Evolutionary conservation across 2,113 vertebrate species (phyloP), one percentile per base, ranked within the genome.

Genomic region (Pithys albifrons): DNA sequence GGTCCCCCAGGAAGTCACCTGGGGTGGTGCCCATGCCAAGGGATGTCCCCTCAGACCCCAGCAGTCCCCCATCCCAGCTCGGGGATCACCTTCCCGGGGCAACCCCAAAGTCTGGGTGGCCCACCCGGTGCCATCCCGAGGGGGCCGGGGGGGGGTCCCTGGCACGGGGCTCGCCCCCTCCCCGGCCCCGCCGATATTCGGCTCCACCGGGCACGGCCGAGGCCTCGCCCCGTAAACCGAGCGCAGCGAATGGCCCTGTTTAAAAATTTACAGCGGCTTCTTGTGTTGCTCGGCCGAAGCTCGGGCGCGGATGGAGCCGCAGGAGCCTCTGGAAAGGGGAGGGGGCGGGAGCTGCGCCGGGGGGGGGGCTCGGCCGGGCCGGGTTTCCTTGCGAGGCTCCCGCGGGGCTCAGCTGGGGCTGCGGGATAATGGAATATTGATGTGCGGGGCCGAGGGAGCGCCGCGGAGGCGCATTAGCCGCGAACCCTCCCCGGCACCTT

Each of bases 391-490:
- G 65, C 3, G 1, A 3, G 2, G 57, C 77, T 75, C 74, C 65
- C 12, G 2, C 33, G 5, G 65, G 52, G 79, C 95, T 75, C 67
- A 12, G 66, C 19, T 85, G 85, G 88, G 90, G 81, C 41, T 85
- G 94, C 85, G 58, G 9, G 61, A 14, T 55, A 8, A 93, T 95
- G 94, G 22, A 79, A 82, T 93, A 93, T 96, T 78, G 93, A 96
- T 89, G 92, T 0, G 76, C 11, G 11, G 76, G 67, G 90, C 74
- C 37, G 84, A 41, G 52, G 80, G 92, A 85, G n/a, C 1, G 22
- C 91, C 37, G 84, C 74, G 10, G 6, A 54, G 81, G 62, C 10
- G 11, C 94, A 94, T 89, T 45, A 89, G 69, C 46, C 12, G 5
- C 69, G 62, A 83, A 19, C 23, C 25, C 29, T 24, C 86, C 79